Base-by-base conservation (phyloP, 2,888 invertebrate species). In the Leptura quadrifasciata region DNA sequence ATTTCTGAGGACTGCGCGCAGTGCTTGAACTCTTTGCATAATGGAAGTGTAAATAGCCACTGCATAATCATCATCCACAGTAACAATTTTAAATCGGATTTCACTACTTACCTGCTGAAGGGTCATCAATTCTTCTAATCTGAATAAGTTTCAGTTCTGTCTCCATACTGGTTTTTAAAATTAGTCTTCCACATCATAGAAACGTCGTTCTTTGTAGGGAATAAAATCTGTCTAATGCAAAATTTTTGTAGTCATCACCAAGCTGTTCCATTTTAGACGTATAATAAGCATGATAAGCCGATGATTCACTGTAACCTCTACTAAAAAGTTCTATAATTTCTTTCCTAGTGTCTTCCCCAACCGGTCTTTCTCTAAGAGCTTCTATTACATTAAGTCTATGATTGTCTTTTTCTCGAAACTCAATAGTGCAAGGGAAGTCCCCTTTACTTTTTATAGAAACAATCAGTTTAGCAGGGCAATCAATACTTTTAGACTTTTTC, bases 201-300 rank as follows among this genome's bases (percentile, higher is more conserved):
- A n/a, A 79, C 72, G 70, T 80, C 79, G 39, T 74, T 80, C 69
- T 74, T 76, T 58, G 21, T 77, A 0, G 80, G 78, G 64, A 79
- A 47, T 79, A 70, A 58, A 76, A 68, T 20, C 77, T 54, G 27
- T 80, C 79, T 24, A 64, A 57, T 31, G 39, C 18, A 57, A 21
- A 57, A 35, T 72, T 8, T 57, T 65, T 24, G 35, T 72, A 72
- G 9, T 57, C 21, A 57, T 65, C 57, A 15, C 72, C 65, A 35
- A 72, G 24, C 21, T 35, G 47, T 65, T 57, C 57, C 72, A 61
- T 63, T 63, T 72, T 72, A 73, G 5, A 69, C 69, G 10, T 39
- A 60, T 71, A 75, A 65, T 39, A 71, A 12, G 60, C 71, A 35
- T 71, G 27, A 20, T 75, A 76, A 8, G 76, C 69, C 10, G 76